Evolutionary conservation across 2,113 vertebrate species (phyloP).

Genomic region (Setophaga petechia): DNA sequence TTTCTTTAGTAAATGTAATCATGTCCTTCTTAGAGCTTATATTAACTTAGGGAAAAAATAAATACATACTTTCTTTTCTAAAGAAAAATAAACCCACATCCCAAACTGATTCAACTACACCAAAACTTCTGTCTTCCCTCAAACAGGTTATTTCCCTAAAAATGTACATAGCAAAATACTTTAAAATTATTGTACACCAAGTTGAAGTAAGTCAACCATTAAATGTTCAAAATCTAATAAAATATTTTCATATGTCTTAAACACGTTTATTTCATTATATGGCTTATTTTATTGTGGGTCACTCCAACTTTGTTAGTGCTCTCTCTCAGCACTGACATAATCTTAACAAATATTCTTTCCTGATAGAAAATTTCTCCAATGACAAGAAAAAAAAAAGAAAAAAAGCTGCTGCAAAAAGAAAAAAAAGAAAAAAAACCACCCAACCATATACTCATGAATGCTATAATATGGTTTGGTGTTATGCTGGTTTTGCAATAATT

Average conservation of each 20-base stretch:
- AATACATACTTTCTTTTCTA: neutral
- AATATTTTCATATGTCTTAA: neutral
- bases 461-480: neutral
- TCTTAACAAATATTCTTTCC: neutral
- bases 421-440: neutral
- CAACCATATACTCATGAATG: neutral
- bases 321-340: neutral
- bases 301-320: neutral
- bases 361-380: neutral
- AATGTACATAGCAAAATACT: neutral
- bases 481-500: neutral
- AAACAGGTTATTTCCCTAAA: neutral
- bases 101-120: neutral
- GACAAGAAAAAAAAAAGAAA: accelerated
- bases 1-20: neutral
- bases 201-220: neutral
- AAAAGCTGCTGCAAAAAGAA: accelerated
- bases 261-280: neutral
- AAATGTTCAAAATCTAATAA: neutral
- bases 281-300: neutral
- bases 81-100: neutral
- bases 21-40: neutral
- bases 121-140: neutral
- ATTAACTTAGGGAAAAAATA: neutral
- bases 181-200: neutral